Evolutionary conservation across 1,140 invertebrate species (phyloP), one percentile per base, ranked within the genome.

Genomic region (Akabosia matsudoensis): DNA sequence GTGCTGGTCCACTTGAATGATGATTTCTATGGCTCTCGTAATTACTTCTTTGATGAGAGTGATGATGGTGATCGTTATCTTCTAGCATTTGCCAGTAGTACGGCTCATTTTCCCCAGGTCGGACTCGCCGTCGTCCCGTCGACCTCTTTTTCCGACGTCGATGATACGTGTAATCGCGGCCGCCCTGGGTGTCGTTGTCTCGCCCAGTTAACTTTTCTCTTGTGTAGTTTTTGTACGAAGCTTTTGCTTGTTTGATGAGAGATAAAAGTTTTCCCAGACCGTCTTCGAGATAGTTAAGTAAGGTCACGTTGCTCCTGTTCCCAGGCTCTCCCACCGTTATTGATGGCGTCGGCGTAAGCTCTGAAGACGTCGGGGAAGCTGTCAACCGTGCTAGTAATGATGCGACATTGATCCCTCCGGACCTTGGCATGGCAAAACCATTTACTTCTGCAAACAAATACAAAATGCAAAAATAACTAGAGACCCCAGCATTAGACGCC

Each of bases 1-100:
- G 4, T 10, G 4, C 54, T 61, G 4, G 14, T 16, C 14, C 54
- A 61, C 14, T 61, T 4, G 54, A 22, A 61, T 67, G n/a, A 22
- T 28, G 30, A 30, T 31, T 67, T 24, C 22, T 28, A n/a, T n/a
- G n/a, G 28, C 61, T 67, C 22, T 56, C 54, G 4, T 30, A 7
- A 67, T 67, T 67, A 67, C 31, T 28, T 4, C n/a, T 67, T 2
- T 30, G 24, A 4, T 30, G 24, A 30, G 28, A 30, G 24, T 67
- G 10, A 67, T 67, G 24, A 30, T 67, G 61, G 31, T 67, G 22
- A 28, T 67, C n/a, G 30, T 67, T 67, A 67, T 67, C 61, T 10
- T 67, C 61, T n/a, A 67, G 28, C 61, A 67, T 67, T 67, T 67
- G 61, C 61, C 61, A 67, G 61, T 67, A 67, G 61, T 67, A 67